phyloP scores from a whole-genome alignment of 2,888 invertebrate genomes.

The Diarsia dahlii region DNA sequence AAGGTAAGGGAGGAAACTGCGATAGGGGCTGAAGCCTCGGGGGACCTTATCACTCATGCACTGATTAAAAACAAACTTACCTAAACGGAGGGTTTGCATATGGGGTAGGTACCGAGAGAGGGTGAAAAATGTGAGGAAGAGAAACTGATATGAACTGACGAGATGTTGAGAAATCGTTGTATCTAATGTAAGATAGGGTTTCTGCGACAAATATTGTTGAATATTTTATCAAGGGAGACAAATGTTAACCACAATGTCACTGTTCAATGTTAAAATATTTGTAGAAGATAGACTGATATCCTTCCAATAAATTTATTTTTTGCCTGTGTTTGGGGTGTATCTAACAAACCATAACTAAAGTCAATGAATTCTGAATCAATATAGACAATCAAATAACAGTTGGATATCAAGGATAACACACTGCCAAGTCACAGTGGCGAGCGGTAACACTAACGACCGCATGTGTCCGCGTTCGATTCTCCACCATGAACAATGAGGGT shows the following conservation, averaged over 20 bases:
- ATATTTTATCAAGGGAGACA: neutral
- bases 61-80: conserved; percentile 89
- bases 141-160: conserved; percentile 37
- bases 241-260: neutral
- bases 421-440: neutral
- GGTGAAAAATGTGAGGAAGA: conserved; percentile 61
- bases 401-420: neutral
- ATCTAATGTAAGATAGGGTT: neutral
- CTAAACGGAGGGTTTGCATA: conserved; percentile 78
- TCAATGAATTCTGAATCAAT: neutral
- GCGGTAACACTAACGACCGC: neutral
- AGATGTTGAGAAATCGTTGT: conserved; percentile 24
- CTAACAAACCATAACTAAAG: neutral
- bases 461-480: conserved; percentile 25
- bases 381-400: neutral
- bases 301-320: neutral
- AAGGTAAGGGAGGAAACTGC: conserved; percentile 74
- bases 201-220: neutral
- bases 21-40: conserved; percentile 66
- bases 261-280: neutral
- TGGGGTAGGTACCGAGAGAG: conserved; percentile 70
- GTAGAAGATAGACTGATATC: neutral
- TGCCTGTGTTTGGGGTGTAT: neutral
- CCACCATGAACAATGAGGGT: neutral
- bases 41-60: conserved; percentile 84